Percentiles rank a stretch among this genome's conserved stretches.
phyloP scores from a whole-genome alignment of 2,888 invertebrate genomes.

The Argyra leucocephala region DNA sequence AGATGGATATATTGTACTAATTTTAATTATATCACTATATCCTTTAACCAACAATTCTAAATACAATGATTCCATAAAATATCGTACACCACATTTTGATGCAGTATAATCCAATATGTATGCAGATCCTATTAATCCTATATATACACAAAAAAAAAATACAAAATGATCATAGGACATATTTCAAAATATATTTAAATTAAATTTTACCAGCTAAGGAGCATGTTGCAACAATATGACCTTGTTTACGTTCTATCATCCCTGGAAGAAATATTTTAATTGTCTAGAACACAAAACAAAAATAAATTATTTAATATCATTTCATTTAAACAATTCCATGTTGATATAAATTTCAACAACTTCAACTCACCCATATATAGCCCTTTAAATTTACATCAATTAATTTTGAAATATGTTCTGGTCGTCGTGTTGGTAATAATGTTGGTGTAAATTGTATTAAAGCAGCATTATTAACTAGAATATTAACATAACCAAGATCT shows the following conservation, averaged over 20 bases:
- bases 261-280: constrained; percentile 27
- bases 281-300: constrained; percentile 20
- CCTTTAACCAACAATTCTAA: neutral
- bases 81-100: constrained; percentile 8
- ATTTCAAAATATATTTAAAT: no score
- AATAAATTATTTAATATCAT: neutral
- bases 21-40: neutral
- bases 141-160: constrained; percentile 8
- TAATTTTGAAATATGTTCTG: constrained; percentile 25
- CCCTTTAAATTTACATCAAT: constrained; percentile 29
- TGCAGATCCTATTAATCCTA: neutral
- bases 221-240: constrained; percentile 29
- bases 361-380: constrained; percentile 24
- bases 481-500: constrained; percentile 25
- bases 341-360: neutral
- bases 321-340: neutral
- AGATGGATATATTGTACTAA: neutral
- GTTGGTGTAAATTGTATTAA: constrained; percentile 25
- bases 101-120: constrained; percentile 6
- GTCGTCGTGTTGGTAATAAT: constrained; percentile 21
- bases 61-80: constrained; percentile 2
- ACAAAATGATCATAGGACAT: neutral
- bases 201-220: constrained; percentile 25
- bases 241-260: constrained; percentile 26
- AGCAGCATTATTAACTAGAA: constrained; percentile 31